Evolutionary conservation across 64 coral and sea anemone genomes (phyloP).

Genomic region (Trachythela sp.): DNA sequence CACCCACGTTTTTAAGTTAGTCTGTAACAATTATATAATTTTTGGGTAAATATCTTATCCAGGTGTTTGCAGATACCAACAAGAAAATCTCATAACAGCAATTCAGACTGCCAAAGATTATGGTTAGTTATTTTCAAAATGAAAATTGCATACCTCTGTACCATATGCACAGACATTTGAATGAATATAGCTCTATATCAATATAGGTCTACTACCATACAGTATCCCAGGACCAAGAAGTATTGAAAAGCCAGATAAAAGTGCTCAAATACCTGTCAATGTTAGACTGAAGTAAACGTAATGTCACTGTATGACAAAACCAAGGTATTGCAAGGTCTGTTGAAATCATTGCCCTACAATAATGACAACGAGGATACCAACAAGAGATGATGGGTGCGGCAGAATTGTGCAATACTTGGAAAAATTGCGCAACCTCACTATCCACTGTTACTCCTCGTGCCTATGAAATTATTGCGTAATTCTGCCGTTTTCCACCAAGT

Average conservation of each 20-base stretch:
- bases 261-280: conserved; percentile 68
- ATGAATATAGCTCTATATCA: not conserved
- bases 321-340: too few relatives aligned
- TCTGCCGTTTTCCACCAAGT: too few relatives aligned
- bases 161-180: not conserved
- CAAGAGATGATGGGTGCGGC: too few relatives aligned
- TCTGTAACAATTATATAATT: not conserved
- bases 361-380: too few relatives aligned
- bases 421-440: too few relatives aligned
- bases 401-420: too few relatives aligned
- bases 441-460: too few relatives aligned
- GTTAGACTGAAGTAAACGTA: conserved; percentile 38
- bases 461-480: too few relatives aligned
- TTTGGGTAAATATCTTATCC: not conserved
- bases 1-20: too few relatives aligned
- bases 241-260: conserved; percentile 41
- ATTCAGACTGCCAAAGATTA: conserved; percentile 71
- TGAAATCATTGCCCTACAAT: too few relatives aligned
- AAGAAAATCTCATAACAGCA: conserved; percentile 61
- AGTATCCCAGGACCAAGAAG: conserved; percentile 81
- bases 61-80: conserved; percentile 88
- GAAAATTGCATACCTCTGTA: not conserved
- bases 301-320: not conserved
- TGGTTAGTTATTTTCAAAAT: conserved; percentile 39
- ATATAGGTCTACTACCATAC: conserved; percentile 69